Base-by-base conservation (phyloP, 2,113 vertebrate genomes). In the Cisticola juncidis region DNA sequence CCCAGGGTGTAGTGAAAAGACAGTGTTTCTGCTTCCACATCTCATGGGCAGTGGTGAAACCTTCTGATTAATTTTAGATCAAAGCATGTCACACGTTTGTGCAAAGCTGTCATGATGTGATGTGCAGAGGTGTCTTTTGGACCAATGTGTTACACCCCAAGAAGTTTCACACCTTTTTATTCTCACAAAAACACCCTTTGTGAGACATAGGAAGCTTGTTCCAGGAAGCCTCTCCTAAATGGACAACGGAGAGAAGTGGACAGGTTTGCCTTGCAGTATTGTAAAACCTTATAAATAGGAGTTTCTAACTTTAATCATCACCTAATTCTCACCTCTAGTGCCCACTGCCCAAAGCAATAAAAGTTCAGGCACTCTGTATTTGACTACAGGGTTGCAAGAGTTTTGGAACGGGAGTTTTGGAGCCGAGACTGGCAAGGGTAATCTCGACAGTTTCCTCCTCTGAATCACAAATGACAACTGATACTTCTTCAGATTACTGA, bases 391-490 rank as follows among this genome's bases (percentile, higher is more conserved):
- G 17, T 23, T 80, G 61, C 12, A 60, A 69, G 20, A 1, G 0
- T 58, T 72, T 88, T 1, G 1, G 51, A 81, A 29, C 40, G 12
- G 22, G 19, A 4, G 1, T 69, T 81, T 71, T 0, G 0, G 48
- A 78, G 47, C 51, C 53, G 81, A 74, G 66, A 56, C n/a, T n/a
- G 70, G 50, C 89, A 94, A 94, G 70, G 54, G 82, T 81, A 85
- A 88, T 60, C 81, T 87, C 24, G 2, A 74, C 77, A 84, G 11
- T 71, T 92, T 71, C 40, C 57, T 86, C 28, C 65, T 79, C 77
- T 84, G 83, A 81, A 94, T 84, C 72, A 66, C 35, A 79, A 78
- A 56, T 23, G 18, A 92, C 22, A 14, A 57, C 47, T 11, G 66
- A 73, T 36, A 31, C 35, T 88, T 78, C 60, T 90, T 73, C 1